These are phyloP conservation scores for Dusona sp. DNA, from an alignment of 2,888 invertebrate genomes.

Conservation along the genomic window DNA sequence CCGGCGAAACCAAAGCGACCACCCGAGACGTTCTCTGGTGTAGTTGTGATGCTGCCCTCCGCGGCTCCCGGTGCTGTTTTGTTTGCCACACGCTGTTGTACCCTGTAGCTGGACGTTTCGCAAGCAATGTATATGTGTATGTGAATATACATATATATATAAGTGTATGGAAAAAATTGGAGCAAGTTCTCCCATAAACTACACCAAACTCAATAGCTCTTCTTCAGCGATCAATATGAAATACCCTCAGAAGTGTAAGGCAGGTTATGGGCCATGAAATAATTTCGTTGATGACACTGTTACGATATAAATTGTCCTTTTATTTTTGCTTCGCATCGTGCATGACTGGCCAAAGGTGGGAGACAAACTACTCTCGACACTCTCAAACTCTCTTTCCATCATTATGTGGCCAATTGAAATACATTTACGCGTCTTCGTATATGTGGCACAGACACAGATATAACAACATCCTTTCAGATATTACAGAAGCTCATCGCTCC, in stretches of 20 bases:
- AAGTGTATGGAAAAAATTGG: slow-evolving; percentile 22
- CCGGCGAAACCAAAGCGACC: slow-evolving; percentile 71
- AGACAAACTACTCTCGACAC: too few relatives aligned
- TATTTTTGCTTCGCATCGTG: too few relatives aligned
- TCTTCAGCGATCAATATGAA: slow-evolving; percentile 33
- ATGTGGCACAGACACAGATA: too few relatives aligned
- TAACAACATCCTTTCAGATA: too few relatives aligned
- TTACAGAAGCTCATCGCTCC: slow-evolving; percentile 11
- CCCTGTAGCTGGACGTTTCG: slow-evolving; percentile 38
- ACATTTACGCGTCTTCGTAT: too few relatives aligned
- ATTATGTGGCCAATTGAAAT: too few relatives aligned
- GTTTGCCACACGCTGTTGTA: slow-evolving; percentile 42
- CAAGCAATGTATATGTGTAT: not conserved
- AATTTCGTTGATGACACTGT: too few relatives aligned
- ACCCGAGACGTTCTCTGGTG: slow-evolving; percentile 71
- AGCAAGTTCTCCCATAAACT: not conserved
- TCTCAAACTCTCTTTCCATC: too few relatives aligned
- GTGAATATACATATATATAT: not conserved
- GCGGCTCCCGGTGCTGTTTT: slow-evolving; percentile 29
- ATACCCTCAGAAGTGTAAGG: slow-evolving; percentile 21
- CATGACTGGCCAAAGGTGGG: too few relatives aligned
- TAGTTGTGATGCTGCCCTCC: slow-evolving; percentile 37
- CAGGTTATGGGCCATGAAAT: too few relatives aligned
- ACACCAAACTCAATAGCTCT: slow-evolving; percentile 37
- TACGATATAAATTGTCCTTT: too few relatives aligned